Conservation (phyloP, 2,113 vertebrate genomes). For the Speoplatyrhinus poulsoni region DNA sequence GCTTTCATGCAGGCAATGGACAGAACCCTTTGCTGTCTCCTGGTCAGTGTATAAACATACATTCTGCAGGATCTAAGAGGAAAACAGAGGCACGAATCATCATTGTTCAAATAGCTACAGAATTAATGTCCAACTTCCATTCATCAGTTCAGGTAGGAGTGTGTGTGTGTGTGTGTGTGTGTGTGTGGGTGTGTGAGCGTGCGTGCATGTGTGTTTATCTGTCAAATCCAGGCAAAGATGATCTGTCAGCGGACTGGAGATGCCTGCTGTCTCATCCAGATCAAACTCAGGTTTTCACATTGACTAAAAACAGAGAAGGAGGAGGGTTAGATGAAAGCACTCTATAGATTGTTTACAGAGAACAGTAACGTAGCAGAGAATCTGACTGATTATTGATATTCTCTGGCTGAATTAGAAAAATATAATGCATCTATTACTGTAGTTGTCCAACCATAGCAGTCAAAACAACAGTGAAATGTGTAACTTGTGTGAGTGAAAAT, state of each 20-base stretch:
- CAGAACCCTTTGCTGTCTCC: conserved; percentile 11
- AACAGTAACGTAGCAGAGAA: conserved; percentile 48
- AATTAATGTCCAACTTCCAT: no score
- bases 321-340: conserved; percentile 53
- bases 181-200: no score
- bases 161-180: no score
- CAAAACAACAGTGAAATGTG: no score
- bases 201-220: no score
- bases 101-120: no score
- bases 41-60: conserved; percentile 30
- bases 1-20: no score
- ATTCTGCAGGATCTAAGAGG: no score
- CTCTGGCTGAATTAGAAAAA: conserved; percentile 14
- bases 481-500: no score
- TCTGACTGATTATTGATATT: conserved; percentile 27
- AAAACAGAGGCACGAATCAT: no score
- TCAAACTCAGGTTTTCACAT: conserved; percentile 78
- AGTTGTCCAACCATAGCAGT: not conserved
- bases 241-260: conserved; percentile 5
- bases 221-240: no score
- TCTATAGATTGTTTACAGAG: conserved; percentile 50
- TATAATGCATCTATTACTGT: conserved; percentile 16
- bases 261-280: conserved; percentile 60
- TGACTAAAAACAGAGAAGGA: conserved; percentile 75
- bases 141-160: no score